Evolutionary conservation across 2,888 invertebrate genomes (phyloP).

Genomic region (Lutraria lutraria): DNA sequence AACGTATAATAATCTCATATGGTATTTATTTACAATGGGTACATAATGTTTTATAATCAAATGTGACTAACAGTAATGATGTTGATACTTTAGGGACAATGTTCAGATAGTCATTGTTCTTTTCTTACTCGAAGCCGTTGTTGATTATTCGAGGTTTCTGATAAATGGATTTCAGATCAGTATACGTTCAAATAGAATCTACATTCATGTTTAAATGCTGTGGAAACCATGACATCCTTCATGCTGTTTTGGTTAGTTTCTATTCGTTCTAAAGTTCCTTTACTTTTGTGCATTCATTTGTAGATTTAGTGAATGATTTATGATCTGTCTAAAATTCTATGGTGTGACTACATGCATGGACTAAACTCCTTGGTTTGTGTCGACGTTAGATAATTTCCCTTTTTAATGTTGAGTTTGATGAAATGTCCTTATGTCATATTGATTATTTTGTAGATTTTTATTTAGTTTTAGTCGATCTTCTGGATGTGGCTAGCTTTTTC

Average conservation of each 20-base stretch:
- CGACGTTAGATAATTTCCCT: neutral
- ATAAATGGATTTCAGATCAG: too few species aligned
- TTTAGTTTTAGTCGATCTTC: slow-evolving; percentile 86
- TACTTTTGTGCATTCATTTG: neutral
- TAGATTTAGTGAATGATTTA: neutral
- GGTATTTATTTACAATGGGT: slow-evolving; percentile 48
- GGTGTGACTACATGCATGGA: neutral
- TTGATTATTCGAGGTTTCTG: neutral
- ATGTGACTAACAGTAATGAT: slow-evolving; percentile 2
- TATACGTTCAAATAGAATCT: too few species aligned
- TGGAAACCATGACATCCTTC: too few species aligned
- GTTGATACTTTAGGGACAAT: neutral
- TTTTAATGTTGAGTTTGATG: slow-evolving; percentile 8
- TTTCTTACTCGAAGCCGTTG: neutral
- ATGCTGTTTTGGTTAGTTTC: neutral
- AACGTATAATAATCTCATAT: slow-evolving; percentile 59
- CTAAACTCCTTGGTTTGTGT: slow-evolving; percentile 8
- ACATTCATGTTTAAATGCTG: too few species aligned
- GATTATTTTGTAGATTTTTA: too few species aligned
- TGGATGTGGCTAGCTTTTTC: slow-evolving; percentile 88
- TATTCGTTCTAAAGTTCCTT: neutral
- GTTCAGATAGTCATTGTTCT: neutral
- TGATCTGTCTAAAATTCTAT: neutral
- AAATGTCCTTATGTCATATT: slow-evolving; percentile 27
- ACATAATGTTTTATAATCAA: slow-evolving; percentile 45